Base-by-base conservation (phyloP, 1,140 invertebrate genomes). In the Brachystomella parvula region DNA sequence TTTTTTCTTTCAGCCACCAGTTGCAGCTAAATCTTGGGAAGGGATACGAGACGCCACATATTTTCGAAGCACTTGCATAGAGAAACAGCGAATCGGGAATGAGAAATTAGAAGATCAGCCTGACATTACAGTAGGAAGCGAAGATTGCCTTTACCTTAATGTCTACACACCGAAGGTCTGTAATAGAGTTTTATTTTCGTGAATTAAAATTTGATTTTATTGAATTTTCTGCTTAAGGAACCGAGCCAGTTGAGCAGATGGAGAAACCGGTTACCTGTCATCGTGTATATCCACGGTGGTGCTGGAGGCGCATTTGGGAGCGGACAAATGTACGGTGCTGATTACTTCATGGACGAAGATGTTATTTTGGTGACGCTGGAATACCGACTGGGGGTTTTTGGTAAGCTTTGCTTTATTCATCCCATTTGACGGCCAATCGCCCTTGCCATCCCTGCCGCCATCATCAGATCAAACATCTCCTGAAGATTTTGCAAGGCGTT, bases 101-200 rank as follows among this genome's bases (percentile, higher is more conserved):
- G 49, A 15, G 12, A 53, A 53, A 53, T 53, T 53, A 26, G 49
- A 12, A 26, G 21, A 9, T 15, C 49, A 53, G 24, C 49, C 49
- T 24, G 49, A 53, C 21, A 24, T 53, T 24, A 53, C 49, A 6
- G 21, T 19, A 17, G 49, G 49, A 53, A 53, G 49, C 24, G 49
- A 53, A 53, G 49, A 53, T 24, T 53, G 49, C 49, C 21, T 53
- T 6, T 53, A 53, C 49, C 49, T 53, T 24, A 53, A 53, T 26
- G 49, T 53, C 24, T 53, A 53, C 49, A 53, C 49, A 9, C 49
- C 49, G 6, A 53, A 53, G 21, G 49, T 53, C 6, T 17, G 49
- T 53, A 12, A 12, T 44, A 44, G 39, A 44, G n/a, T 44, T 44
- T 44, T 44, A 44, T n/a, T n/a, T n/a, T n/a, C n/a, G n/a, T n/a